Base-by-base conservation (phyloP, 2,113 vertebrate species). In the Ranitomeya imitator region DNA sequence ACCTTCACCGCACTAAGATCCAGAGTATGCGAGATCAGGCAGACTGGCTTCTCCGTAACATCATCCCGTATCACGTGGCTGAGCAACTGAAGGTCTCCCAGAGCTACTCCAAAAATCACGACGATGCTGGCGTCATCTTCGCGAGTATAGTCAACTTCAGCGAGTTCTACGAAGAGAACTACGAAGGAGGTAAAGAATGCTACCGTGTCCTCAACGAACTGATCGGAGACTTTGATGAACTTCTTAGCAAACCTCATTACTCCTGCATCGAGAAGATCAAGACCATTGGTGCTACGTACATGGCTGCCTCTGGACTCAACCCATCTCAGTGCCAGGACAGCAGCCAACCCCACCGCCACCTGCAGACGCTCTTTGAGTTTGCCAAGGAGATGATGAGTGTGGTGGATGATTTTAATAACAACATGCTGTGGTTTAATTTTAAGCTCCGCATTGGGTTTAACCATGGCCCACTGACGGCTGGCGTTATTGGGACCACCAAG, bases 121-220 rank as follows among this genome's bases (percentile, higher is more conserved):
- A 99, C 92, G 97, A 95, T 0, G 97, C 97, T 0, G 99, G 97
- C 0, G 99, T 99, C 59, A 99, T 99, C 93, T 99, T 99, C 0
- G 98, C 97, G 83, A 99, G 98, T 87, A 99, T 99, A 0, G 99
- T 99, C 11, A 99, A 99, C 95, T 99, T 99, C 94, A 97, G 98
- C 0, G 98, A 99, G 92, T 99, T 99, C 94, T 99, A 99, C 0
- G 98, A 99, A 89, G 99, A 99, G 93, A 99, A 98, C 93, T 99
- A 98, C 0, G 97, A 99, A 85, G 98, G 99, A 0, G 99, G 99
- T 74, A 99, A 99, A 89, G 99, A 99, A 90, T 99, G 99, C 90
- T 99, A 99, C 93, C 93, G 99, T 0, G 99, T 99, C 45, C 96
- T 99, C 81, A 99, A 99, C 0, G 99, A 99, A 91, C 91, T 99